Evolutionary conservation across 2,888 invertebrate genomes (phyloP), one percentile per base, ranked within the genome.

Genomic region (Lymantria monacha): DNA sequence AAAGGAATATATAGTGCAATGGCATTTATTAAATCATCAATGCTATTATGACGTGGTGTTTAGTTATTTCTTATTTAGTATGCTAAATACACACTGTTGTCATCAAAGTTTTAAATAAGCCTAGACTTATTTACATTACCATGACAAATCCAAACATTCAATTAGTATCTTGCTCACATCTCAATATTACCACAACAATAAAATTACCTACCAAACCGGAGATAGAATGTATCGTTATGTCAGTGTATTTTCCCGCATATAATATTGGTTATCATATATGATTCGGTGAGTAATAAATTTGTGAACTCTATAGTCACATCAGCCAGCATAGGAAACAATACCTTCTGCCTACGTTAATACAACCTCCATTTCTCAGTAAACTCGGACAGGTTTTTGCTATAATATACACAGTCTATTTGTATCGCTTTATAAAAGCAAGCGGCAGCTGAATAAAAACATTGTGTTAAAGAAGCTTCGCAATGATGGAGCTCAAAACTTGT

Each of bases 361-460:
- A 77, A 75, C 79, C 76, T 80, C 76, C 67, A 83, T 79, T 83
- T 87, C 85, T 77, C 77, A 71, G 84, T 87, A 85, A 81, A 81
- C 78, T 69, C 74, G 71, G 78, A 86, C 86, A 73, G 83, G 90
- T 90, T 90, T 89, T 86, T 87, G 84, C 79, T 76, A 74, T 71
- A 75, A 76, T 79, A 76, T 70, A 80, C 76, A 76, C 77, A 70
- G 74, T 71, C 77, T 87, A 87, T 88, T 87, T 87, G 76, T 81
- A 76, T 84, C 75, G 87, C 84, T 89, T 89, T 90, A 90, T 89
- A 90, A 90, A 86, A 81, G 80, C 82, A 72, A 76, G 68, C 72
- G 71, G 63, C 62, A 65, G 69, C 69, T 65, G 68, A 78, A 74
- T 76, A 80, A 76, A 75, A 81, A 76, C 85, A 89, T 81, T 85